Conservation (phyloP, 2,888 invertebrate species). For the Netelia fuscicornis region DNA sequence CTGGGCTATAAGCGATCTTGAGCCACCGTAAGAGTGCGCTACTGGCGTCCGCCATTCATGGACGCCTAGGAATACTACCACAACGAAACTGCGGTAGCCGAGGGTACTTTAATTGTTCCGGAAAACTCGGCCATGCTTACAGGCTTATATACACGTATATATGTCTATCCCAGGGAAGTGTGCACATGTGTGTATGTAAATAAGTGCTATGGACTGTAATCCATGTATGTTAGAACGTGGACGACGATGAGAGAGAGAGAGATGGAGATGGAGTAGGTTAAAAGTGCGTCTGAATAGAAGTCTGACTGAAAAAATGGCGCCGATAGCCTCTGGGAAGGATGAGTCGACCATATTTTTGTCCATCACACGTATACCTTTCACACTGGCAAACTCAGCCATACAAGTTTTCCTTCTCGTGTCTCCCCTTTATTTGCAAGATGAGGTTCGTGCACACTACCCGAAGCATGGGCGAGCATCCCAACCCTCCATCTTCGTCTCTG, state of each 20-base stretch:
- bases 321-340: background rate
- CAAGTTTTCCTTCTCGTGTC: background rate
- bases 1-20: background rate
- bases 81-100: slow-evolving; percentile 43
- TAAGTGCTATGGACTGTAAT: background rate
- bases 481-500: slow-evolving; percentile 1
- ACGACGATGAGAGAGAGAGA: background rate
- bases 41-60: background rate
- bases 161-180: background rate
- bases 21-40: background rate
- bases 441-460: background rate
- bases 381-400: background rate
- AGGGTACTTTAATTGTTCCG: slow-evolving; percentile 40
- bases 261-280: background rate
- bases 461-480: background rate
- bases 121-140: slow-evolving; percentile 4
- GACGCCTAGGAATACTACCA: slow-evolving; percentile 18
- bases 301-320: background rate
- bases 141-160: background rate
- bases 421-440: background rate
- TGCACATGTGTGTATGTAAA: background rate
- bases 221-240: background rate
- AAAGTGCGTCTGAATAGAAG: background rate
- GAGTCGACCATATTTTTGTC: background rate
- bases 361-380: background rate